Percentiles rank a stretch among this genome's conserved stretches.
phyloP scores from a whole-genome alignment of 2,113 vertebrate genomes.

The Sylvia atricapilla region DNA sequence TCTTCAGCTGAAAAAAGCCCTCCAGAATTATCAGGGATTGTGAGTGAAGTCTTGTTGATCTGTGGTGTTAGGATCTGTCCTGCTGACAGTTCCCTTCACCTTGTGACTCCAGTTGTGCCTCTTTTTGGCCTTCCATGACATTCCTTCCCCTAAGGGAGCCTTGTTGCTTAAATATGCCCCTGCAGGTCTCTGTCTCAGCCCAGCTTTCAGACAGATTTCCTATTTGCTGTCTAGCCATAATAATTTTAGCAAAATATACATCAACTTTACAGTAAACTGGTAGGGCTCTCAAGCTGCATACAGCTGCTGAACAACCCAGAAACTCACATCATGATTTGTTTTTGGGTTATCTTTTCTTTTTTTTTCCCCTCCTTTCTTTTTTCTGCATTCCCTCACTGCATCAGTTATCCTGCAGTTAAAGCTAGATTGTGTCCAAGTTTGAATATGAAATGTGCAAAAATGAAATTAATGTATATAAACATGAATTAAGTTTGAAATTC shows the following conservation, averaged over 20 bases:
- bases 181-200: background rate
- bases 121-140: background rate
- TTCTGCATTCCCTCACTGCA: background rate
- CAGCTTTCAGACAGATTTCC: background rate
- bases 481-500: background rate
- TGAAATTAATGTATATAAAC: background rate
- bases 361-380: background rate
- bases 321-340: accelerated
- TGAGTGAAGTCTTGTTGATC: background rate
- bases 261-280: background rate
- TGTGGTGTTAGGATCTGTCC: background rate
- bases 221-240: background rate
- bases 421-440: background rate
- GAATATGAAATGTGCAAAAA: background rate
- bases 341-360: background rate
- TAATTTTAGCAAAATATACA: background rate
- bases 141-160: background rate
- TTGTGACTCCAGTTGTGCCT: background rate
- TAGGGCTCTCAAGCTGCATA: background rate
- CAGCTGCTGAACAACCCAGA: background rate
- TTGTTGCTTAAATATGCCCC: background rate
- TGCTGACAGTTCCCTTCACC: background rate
- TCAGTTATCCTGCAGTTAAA: background rate
- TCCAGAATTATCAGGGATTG: background rate
- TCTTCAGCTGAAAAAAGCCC: background rate